Evolutionary conservation across 2,888 invertebrate genomes (phyloP).

Genomic region (Agrilus biguttatus): DNA sequence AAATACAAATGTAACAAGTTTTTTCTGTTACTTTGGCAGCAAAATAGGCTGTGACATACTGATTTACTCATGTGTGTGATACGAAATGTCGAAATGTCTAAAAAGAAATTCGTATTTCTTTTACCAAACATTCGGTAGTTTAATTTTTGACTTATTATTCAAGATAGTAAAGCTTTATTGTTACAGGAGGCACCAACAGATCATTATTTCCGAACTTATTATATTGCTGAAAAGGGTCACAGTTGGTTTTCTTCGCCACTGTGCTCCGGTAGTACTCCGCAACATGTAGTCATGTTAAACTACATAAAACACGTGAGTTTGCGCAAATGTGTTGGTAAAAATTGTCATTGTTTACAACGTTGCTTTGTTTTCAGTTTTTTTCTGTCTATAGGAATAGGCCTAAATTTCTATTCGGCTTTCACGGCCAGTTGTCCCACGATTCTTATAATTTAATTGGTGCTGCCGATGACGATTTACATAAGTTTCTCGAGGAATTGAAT

Average conservation of each 20-base stretch:
- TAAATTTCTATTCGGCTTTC: conserved; percentile 77
- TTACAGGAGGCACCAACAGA: conserved; percentile 61
- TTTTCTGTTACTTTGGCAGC: too few species aligned
- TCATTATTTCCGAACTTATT: conserved; percentile 78
- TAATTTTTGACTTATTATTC: too few species aligned
- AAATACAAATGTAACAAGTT: too few species aligned
- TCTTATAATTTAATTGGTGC: conserved; percentile 64
- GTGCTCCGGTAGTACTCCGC: conserved; percentile 59
- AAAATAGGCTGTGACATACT: too few species aligned
- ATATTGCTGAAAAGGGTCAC: conserved; percentile 47
- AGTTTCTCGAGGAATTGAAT: conserved; percentile 49
- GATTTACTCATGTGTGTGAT: too few species aligned
- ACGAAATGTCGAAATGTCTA: too few species aligned
- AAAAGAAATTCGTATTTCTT: too few species aligned
- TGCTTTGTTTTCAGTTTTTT: conserved; percentile 32
- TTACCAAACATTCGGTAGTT: too few species aligned
- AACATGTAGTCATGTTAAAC: conserved; percentile 53
- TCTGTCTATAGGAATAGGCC: conserved; percentile 50
- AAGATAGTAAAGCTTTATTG: not conserved
- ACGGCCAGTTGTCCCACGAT: conserved; percentile 79
- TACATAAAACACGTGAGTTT: conserved; percentile 47
- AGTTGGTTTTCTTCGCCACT: conserved; percentile 33
- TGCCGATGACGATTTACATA: conserved; percentile 57
- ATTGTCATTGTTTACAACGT: not conserved
- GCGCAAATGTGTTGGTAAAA: not conserved